Base-by-base conservation (phyloP, 2,797 vertebrate species). In the Parambassis ranga region DNA sequence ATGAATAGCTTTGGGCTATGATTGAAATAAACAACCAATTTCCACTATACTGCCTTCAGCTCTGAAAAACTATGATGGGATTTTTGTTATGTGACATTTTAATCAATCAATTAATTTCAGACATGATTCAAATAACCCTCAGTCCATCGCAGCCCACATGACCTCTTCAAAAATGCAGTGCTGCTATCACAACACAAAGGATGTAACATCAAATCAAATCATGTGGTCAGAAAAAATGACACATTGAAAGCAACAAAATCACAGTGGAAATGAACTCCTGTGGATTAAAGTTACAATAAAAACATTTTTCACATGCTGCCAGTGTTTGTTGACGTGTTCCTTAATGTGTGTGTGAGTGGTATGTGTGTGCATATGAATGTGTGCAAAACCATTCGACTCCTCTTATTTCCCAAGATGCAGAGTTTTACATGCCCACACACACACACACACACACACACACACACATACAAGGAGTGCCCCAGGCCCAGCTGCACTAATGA, bases 401-500 rank as follows among this genome's bases (percentile, higher is more conserved):
- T 19, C 62, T 84, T 87, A 90, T 89, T 89, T 90, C 85, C 87
- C 86, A 79, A 62, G 85, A 81, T 81, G 49, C 68, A 58, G 33
- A 68, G 63, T 75, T 77, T 65, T 44, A 65, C 70, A 84, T 69
- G 71, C 82, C 38, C 71, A 37, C 74, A 61, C 46, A 55, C 60
- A 60, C 48, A 47, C 59, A 66, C 44, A 55, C 64, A 49, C 41
- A 48, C 52, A 64, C 55, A 55, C 59, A 48, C 43, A 48, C 36
- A 65, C 56, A 61, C 44, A 66, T 74, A 63, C 18, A 35, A 15
- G 39, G 59, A 82, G 69, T 83, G 83, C 88, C 84, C 71, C 24
- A 6, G 79, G 83, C 85, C 81, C 32, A 42, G 66, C 82, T 83
- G 65, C 81, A 78, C 84, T 90, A 91, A 93, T 92, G 90, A 93